Evolutionary conservation across 1,140 invertebrate genomes (phyloP), one percentile per base, ranked within the genome.

Genomic region (Trichonephila clavipes): DNA sequence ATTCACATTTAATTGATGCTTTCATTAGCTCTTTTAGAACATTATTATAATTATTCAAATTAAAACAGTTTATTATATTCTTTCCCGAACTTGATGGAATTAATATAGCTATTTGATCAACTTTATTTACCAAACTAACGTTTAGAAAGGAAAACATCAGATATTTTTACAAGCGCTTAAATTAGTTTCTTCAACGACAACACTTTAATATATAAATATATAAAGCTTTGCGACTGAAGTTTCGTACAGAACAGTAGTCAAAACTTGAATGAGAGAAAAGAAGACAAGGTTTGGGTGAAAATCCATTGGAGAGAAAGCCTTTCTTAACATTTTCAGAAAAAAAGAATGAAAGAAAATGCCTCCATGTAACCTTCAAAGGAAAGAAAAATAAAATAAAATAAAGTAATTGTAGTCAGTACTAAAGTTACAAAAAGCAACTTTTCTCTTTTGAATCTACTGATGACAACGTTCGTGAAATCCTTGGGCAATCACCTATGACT

Each of bases 331-430:
- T 91, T 91, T 91, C 10, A 91, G 44, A 19, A 64, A 64, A 28
- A 62, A 58, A 16, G 62, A 61, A 28, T 12, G 34, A 87, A 83
- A 81, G 21, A 51, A 61, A 62, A 51, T 51, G 7, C 10, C 19
- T 90, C 34, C 51, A 3, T n/a, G 51, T 44, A 91, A 77, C 69
- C 77, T 91, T 91, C 59, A 44, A 90, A 64, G 21, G 61, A 64
- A 19, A 19, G 19, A 72, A 61, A 72, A 59, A 24, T 59, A 34
- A 59, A 77, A 0, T 77, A 40, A 77, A 77, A 34, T 10, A 34
- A 59, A 91, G 89, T 91, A 83, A 83, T 91, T 91, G 69, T 81
- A 61, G 77, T 91, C 51, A 40, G 61, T 83, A 58, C 34, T 83
- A 91, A 51, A 24, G n/a, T 61, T 62, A 34, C 51, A 44, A 91